Percentiles rank a stretch among this genome's conserved stretches.
Conservation (phyloP, 2,797 vertebrate species). For the Labroides dimidiatus region DNA sequence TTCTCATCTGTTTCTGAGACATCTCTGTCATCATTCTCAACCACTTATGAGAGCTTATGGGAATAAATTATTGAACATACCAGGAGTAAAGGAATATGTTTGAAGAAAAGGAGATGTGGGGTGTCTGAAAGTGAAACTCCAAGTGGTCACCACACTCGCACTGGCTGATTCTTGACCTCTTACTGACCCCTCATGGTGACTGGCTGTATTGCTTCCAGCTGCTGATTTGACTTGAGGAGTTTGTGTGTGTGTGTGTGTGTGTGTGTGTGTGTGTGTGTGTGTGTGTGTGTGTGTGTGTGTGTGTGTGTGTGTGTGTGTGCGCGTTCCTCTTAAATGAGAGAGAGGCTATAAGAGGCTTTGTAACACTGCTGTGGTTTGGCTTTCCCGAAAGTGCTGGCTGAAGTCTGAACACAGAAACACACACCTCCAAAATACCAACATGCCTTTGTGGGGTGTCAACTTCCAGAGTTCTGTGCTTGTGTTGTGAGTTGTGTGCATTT, state of each 20-base stretch:
- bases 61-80: background rate
- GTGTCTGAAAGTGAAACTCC: background rate
- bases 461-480: conserved; percentile 30
- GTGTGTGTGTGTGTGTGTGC: conserved; percentile 7
- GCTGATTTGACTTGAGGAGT: conserved; percentile 2
- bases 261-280: background rate
- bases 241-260: conserved; percentile 1
- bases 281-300: background rate
- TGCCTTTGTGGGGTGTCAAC: conserved; percentile 39
- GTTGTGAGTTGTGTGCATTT: conserved; percentile 1
- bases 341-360: conserved; percentile 20
- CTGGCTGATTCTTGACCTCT: conserved; percentile 37
- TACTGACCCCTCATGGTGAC: conserved; percentile 59
- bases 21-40: background rate
- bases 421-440: conserved; percentile 49
- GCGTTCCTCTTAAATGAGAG: background rate
- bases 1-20: background rate
- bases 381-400: conserved; percentile 30
- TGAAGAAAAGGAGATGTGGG: background rate
- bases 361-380: conserved; percentile 45
- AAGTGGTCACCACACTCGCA: background rate
- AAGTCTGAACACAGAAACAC: conserved; percentile 45
- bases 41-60: background rate
- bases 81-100: background rate
- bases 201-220: conserved; percentile 31